A percentile compares a stretch with the other conserved stretches of the same genome.
These are phyloP conservation scores for Monochamus saltuarius DNA, from an alignment of 1,140 invertebrate genomes.

Conservation along the genomic window DNA sequence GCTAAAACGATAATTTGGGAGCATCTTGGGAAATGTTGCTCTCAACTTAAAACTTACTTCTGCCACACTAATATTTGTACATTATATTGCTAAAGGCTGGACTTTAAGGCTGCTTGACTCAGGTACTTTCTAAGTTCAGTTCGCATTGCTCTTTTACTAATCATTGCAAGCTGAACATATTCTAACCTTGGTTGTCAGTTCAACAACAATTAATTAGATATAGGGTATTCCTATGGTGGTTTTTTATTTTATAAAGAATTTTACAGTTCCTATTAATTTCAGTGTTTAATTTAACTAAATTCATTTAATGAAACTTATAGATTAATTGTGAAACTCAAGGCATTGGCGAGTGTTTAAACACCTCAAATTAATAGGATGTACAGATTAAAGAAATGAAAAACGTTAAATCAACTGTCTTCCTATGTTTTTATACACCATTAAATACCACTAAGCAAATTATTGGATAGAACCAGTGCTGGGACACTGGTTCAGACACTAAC, in stretches of 20 bases:
- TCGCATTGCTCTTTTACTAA: conserved; percentile 3
- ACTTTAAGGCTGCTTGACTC: conserved; percentile 23
- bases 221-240: no score
- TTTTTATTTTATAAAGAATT: no score
- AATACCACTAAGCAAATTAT: conserved; percentile 6
- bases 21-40: conserved; percentile 39
- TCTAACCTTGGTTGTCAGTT: conserved; percentile 18
- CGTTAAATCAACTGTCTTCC: conserved; percentile 22
- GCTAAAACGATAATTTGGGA: conserved; percentile 13
- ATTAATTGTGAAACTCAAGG: background rate
- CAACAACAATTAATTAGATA: conserved; percentile 16
- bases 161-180: conserved; percentile 16
- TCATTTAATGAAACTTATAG: background rate
- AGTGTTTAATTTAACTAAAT: no score
- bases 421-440: conserved; percentile 12
- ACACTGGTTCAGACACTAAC: conserved; percentile 16
- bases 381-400: conserved; percentile 12
- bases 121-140: conserved; percentile 14
- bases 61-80: conserved; percentile 8
- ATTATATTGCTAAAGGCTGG: conserved; percentile 15
- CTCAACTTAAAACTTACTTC: conserved; percentile 22
- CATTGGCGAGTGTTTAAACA: background rate
- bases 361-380: conserved; percentile 15
- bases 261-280: no score
- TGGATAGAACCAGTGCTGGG: conserved; percentile 25